Conservation (phyloP, 2,797 vertebrate species). For the Streptopelia turtur region DNA sequence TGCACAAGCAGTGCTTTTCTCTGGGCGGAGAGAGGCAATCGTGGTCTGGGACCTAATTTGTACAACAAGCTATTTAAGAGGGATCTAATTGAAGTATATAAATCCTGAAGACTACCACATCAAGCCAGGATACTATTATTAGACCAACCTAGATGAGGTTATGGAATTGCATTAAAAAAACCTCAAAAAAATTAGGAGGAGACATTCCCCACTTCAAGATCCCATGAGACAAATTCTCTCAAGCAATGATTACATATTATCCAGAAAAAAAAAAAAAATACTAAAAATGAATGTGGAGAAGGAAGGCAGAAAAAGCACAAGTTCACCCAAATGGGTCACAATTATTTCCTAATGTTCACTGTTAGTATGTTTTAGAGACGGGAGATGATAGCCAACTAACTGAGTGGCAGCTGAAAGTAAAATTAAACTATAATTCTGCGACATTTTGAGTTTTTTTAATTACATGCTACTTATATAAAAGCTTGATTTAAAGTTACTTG, state of each 20-base stretch:
- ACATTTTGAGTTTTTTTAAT: background rate
- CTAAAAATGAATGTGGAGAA: conserved; percentile 60
- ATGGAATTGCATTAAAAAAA: conserved; percentile 66
- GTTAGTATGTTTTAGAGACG: conserved; percentile 5
- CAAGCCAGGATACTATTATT: conserved; percentile 67
- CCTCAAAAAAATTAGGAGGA: conserved; percentile 62
- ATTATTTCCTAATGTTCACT: background rate
- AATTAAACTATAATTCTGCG: background rate
- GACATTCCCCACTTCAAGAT: conserved; percentile 54
- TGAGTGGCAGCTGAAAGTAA: conserved; percentile 1
- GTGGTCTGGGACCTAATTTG: conserved; percentile 45
- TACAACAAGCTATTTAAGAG: conserved; percentile 48
- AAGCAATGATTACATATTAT: conserved; percentile 69
- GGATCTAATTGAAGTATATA: conserved; percentile 66
- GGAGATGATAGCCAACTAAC: conserved; percentile 29
- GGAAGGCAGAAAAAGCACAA: background rate
- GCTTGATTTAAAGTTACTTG: background rate
- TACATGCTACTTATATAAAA: background rate
- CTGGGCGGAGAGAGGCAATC: background rate
- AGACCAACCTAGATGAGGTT: conserved; percentile 66
- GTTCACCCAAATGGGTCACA: conserved; percentile 40
- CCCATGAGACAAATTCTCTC: conserved; percentile 65
- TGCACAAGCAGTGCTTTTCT: background rate
- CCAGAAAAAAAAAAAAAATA: conserved; percentile 44
- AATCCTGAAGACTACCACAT: conserved; percentile 62